Conservation (phyloP, 1,140 invertebrate genomes). For the Vanessa atalanta region DNA sequence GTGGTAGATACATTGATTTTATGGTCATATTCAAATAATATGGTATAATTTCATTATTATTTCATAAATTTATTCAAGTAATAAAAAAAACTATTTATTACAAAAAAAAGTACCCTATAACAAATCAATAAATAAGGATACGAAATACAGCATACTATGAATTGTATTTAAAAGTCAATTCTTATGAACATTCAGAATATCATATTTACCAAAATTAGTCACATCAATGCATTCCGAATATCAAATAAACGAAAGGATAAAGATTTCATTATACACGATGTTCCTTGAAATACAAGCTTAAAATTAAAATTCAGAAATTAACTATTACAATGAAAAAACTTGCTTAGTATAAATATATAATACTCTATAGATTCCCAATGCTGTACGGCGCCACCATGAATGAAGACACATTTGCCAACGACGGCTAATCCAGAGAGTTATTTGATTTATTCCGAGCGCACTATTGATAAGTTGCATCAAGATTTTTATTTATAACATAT, state of each 20-base stretch:
- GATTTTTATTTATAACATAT: constrained; percentile 42
- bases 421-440: constrained; percentile 67
- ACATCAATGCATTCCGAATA: background rate
- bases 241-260: background rate
- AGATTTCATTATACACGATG: too few species aligned
- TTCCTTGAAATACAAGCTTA: too few species aligned
- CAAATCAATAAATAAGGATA: too few species aligned
- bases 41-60: too few species aligned
- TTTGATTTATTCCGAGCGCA: constrained; percentile 72
- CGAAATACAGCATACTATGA: too few species aligned
- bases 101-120: too few species aligned
- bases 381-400: constrained; percentile 63
- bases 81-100: too few species aligned
- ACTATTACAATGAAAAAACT: too few species aligned
- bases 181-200: background rate
- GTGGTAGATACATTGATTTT: too few species aligned
- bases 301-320: too few species aligned
- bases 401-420: constrained; percentile 77
- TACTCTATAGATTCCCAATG: constrained; percentile 50
- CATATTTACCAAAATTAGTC: background rate
- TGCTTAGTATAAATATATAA: background rate
- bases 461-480: constrained; percentile 62
- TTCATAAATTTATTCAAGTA: too few species aligned
- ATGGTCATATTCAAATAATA: too few species aligned
- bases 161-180: background rate